A percentile compares a stretch with the other conserved stretches of the same genome.
Conservation (phyloP, 2,888 invertebrate species). For the Epicampocera succincta region DNA sequence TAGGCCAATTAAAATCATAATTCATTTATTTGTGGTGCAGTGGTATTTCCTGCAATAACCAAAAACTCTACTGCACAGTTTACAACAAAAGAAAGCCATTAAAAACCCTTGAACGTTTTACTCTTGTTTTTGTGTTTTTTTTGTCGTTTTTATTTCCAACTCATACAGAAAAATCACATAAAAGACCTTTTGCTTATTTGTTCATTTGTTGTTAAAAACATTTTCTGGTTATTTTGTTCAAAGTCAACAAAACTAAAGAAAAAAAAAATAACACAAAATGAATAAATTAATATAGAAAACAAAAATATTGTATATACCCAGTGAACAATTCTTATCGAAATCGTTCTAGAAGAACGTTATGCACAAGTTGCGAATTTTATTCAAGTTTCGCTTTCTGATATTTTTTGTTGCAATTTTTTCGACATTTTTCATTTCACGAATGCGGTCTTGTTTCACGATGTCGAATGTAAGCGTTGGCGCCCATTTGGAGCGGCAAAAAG, state of each 20-base stretch:
- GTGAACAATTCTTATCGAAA: no score
- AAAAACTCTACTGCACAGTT: background rate
- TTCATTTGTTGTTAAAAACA: constrained; percentile 28
- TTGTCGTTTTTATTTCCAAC: background rate
- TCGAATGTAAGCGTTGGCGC: no score
- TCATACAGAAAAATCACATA: background rate
- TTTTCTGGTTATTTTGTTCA: constrained; percentile 10
- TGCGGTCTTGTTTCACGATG: no score
- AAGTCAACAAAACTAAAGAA: background rate
- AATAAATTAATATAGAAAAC: background rate
- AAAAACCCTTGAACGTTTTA: constrained; percentile 19
- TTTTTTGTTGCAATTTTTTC: no score
- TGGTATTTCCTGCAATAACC: constrained; percentile 7
- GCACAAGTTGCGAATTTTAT: no score
- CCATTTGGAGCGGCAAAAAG: no score
- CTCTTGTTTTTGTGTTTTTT: background rate
- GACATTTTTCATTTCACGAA: no score
- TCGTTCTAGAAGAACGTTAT: no score
- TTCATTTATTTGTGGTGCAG: background rate
- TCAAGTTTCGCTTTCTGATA: no score
- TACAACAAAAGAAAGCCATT: constrained; percentile 18
- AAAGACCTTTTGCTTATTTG: constrained; percentile 7
- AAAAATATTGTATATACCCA: no score
- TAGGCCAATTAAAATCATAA: constrained; percentile 24
- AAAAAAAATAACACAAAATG: no score